Evolutionary conservation across 2,797 vertebrate genomes (phyloP).

Genomic region (Darevskia nairensis): DNA sequence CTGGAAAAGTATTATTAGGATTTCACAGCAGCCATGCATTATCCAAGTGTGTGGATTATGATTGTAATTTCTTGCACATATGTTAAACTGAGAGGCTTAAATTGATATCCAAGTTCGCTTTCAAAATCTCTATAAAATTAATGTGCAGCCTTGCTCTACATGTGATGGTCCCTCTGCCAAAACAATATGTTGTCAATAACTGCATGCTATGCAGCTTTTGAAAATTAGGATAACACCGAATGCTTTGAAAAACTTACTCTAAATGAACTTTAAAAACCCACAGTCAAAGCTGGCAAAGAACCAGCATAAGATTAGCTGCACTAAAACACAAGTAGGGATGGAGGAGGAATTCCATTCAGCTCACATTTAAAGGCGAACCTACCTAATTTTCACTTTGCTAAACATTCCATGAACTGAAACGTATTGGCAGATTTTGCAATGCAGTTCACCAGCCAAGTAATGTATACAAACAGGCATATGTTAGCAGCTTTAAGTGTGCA

Average conservation of each 20-base stretch:
- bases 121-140: constrained; percentile 47
- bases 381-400: too few relatives aligned
- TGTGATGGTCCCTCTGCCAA: constrained; percentile 37
- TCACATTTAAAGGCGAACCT: too few relatives aligned
- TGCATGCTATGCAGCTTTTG: constrained; percentile 49
- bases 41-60: constrained; percentile 55
- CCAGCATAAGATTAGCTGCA: neutral
- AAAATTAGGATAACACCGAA: neutral
- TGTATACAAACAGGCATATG: too few relatives aligned
- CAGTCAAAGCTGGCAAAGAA: neutral
- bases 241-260: constrained; percentile 17
- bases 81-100: constrained; percentile 48
- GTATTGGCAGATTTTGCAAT: too few relatives aligned
- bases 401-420: too few relatives aligned
- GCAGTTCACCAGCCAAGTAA: too few relatives aligned
- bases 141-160: neutral
- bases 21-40: constrained; percentile 46
- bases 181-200: constrained; percentile 28
- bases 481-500: too few relatives aligned
- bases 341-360: too few relatives aligned
- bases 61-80: constrained; percentile 62
- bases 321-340: neutral
- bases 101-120: constrained; percentile 53
- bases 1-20: constrained; percentile 54
- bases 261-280: neutral